Evolutionary conservation across 2,797 vertebrate species (phyloP), one percentile per base, ranked within the genome.

Genomic region (Pitangus sulphuratus): DNA sequence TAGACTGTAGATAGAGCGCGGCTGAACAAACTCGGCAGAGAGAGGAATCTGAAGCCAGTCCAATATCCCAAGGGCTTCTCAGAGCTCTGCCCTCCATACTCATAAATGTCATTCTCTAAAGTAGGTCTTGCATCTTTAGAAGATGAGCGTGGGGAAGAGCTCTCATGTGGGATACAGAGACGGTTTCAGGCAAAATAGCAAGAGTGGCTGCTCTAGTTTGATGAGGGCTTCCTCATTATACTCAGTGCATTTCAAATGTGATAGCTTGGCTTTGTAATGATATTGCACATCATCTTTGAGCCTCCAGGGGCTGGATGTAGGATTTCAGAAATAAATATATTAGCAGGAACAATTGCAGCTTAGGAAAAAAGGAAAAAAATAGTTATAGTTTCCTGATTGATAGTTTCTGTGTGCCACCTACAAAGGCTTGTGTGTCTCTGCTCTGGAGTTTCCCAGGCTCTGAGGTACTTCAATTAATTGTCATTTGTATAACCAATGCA

Each of bases 371-470:
- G 20, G 9, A 61, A 30, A 72, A 21, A 79, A 53, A 65, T 8
- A 61, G 62, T 40, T 76, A 37, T 17, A 53, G 35, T 85, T 89
- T 85, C 18, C 68, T 69, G 60, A 85, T 69, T 51, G 78, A 90
- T 71, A 33, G 51, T 14, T 93, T 72, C 53, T 81, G 13, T 44
- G 57, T 69, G 57, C 64, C 45, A 92, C 86, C 88, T 92, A 87
- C 75, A 96, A 96, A 95, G 70, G 75, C 64, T 60, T 48, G n/a
- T 54, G 54, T 85, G 91, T 87, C 66, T 75, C 66, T 54, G 62
- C 79, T 96, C 56, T 77, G 80, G 94, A 94, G 66, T 93, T 96
- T 96, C 94, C 87, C 91, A 92, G 83, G 74, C 89, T 91, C 77
- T 33, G 51, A 88, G 83, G 87, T 92, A 77, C 86, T 92, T 89